phyloP scores from a whole-genome alignment of 2,888 invertebrate species.

The Sminthurides aquaticus region DNA sequence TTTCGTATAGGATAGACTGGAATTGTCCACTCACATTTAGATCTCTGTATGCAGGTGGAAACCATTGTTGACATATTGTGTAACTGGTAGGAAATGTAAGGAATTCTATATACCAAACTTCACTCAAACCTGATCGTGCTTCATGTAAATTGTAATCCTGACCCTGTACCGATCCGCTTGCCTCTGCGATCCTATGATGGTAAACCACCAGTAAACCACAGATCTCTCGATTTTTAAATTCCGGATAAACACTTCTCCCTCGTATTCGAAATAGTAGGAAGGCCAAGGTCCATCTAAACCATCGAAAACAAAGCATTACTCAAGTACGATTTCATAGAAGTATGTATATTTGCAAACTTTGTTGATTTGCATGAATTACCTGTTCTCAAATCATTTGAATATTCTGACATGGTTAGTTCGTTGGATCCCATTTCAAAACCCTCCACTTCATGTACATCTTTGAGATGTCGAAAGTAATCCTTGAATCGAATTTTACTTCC shows the following conservation, averaged over 20 bases:
- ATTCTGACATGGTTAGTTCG: conserved; percentile 34
- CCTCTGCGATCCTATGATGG: conserved; percentile 28
- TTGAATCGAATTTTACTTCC: conserved; percentile 30
- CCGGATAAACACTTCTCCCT: conserved; percentile 30
- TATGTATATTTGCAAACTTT: not conserved
- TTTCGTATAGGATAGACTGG: conserved; percentile 30
- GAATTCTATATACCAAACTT: not conserved
- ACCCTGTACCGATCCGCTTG: conserved; percentile 31
- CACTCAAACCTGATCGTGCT: conserved; percentile 26
- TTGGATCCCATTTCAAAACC: conserved; percentile 28
- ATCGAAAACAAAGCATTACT: not conserved
- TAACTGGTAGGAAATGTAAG: no score
- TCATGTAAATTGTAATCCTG: conserved; percentile 35
- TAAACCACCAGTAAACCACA: conserved; percentile 36
- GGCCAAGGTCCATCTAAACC: conserved; percentile 39
- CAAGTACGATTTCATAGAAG: not conserved
- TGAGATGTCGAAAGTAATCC: conserved; percentile 35
- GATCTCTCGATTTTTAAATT: conserved; percentile 34
- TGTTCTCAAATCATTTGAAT: conserved; percentile 29
- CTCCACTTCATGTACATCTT: conserved; percentile 31
- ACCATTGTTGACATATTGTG: no score
- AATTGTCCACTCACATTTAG: conserved; percentile 31
- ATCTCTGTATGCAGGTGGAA: no score
- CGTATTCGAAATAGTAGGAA: conserved; percentile 30
- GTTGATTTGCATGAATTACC: conserved; percentile 9